phyloP scores from a whole-genome alignment of 2,888 invertebrate genomes.

The Eugnorisma glareosa region DNA sequence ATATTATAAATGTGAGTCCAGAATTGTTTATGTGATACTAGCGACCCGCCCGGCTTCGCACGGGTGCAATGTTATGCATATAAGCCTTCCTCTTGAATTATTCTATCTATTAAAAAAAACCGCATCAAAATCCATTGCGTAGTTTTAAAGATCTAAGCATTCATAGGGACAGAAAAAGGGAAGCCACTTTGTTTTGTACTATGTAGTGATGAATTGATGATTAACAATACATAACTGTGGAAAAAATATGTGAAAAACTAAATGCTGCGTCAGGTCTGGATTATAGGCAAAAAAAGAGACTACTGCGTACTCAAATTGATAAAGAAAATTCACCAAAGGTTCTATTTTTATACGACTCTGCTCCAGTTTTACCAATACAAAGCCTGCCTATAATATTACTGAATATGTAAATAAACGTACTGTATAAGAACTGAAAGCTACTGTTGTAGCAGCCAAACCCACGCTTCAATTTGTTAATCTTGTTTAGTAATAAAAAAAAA shows the following conservation, averaged over 20 bases:
- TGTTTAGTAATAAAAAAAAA: conserved; percentile 12
- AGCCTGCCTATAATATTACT: neutral
- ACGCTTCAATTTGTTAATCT: conserved; percentile 7
- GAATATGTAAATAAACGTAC: neutral
- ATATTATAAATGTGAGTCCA: conserved; percentile 53
- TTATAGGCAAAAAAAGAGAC: neutral
- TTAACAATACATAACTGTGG: neutral
- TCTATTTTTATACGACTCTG: neutral
- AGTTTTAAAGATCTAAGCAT: too few species aligned
- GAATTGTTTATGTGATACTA: conserved; percentile 32
- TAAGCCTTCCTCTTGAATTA: too few species aligned
- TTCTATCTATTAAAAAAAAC: too few species aligned
- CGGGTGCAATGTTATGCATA: too few species aligned
- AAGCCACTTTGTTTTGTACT: too few species aligned
- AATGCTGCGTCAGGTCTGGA: neutral
- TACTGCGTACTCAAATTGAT: neutral
- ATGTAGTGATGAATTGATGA: too few species aligned
- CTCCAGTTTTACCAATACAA: neutral
- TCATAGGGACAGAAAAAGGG: too few species aligned
- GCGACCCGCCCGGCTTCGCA: too few species aligned
- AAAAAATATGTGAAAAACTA: neutral
- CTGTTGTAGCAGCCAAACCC: neutral
- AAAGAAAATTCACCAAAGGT: neutral
- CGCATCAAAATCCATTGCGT: too few species aligned
- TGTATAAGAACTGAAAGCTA: neutral